Base-by-base conservation (phyloP, 2,797 vertebrate genomes). In the Delichon dasypus region DNA sequence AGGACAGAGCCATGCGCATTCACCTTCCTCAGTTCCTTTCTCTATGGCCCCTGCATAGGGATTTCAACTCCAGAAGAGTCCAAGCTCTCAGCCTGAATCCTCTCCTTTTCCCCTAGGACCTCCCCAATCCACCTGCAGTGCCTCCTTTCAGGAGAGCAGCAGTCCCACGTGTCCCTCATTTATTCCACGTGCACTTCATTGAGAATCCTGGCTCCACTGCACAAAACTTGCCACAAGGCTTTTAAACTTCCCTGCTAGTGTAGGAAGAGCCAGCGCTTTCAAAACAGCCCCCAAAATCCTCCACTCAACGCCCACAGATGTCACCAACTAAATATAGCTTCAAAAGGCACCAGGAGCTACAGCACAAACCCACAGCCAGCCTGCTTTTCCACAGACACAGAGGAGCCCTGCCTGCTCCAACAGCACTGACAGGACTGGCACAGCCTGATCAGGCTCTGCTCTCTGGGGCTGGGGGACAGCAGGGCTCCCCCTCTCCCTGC, bases 281-380 rank as follows among this genome's bases (percentile, higher is more conserved):
- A 62, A 42, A 92, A 60, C 79, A 88, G 67, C 29, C 89, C 88
- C 83, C 66, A 50, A 94, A 93, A 92, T 74, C 74, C 88, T 93
- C 64, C 73, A 61, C 71, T 88, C 29, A 30, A 71, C 3, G 0
- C 85, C 85, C 76, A 89, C 93, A 79, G 73, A 95, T 79, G 91
- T 84, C 88, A 90, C 55, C 22, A 54, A 75, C 88, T 93, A 97
- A 93, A 88, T 76, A 96, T 15, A 97, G 71, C 74, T 90, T 88
- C 77, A 79, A 79, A 90, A 91, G 30, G 29, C 73, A 81, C 17
- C 47, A 55, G 71, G 82, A n/a, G 34, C 76, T 84, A 78, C 42
- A 84, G 76, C 67, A 81, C 54, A 74, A 68, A 50, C 77, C 53
- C 4, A 4, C 50, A 57, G 72, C n/a, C 86, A 85, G 67, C 71